phyloP scores from a whole-genome alignment of 1,140 invertebrate genomes.

The Cardiocondyla obscurior region DNA sequence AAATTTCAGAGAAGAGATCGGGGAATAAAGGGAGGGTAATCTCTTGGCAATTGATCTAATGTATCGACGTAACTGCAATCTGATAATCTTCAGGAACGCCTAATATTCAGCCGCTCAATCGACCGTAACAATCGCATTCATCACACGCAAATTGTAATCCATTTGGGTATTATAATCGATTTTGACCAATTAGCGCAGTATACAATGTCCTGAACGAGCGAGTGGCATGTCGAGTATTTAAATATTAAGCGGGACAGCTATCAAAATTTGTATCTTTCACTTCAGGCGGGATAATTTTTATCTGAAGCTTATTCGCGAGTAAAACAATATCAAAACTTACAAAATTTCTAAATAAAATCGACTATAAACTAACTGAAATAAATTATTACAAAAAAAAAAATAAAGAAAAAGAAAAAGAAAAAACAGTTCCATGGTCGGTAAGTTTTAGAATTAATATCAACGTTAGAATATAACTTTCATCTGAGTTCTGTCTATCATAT shows the following conservation, averaged over 20 bases:
- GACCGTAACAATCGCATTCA: constrained; percentile 22
- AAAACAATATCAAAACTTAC: neutral
- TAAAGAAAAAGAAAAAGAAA: neutral
- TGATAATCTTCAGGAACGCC: constrained; percentile 11
- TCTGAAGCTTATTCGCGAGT: neutral
- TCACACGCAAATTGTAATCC: constrained; percentile 45
- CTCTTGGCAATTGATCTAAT: constrained; percentile 8
- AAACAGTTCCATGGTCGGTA: neutral
- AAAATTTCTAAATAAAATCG: neutral
- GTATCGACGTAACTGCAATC: neutral
- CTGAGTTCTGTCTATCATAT: neutral
- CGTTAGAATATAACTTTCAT: neutral
- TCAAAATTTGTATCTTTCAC: neutral
- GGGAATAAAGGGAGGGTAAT: neutral
- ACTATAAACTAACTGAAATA: neutral
- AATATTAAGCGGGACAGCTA: neutral
- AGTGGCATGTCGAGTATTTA: neutral
- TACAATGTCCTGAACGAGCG: neutral
- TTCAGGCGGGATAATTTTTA: neutral
- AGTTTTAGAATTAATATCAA: neutral
- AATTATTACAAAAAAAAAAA: neutral
- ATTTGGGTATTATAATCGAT: constrained; percentile 25
- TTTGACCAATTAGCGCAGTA: neutral
- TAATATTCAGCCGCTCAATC: neutral
- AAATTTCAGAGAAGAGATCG: neutral